phyloP scores from a whole-genome alignment of 2,888 invertebrate species.

The Ichneumoninae sp. region DNA sequence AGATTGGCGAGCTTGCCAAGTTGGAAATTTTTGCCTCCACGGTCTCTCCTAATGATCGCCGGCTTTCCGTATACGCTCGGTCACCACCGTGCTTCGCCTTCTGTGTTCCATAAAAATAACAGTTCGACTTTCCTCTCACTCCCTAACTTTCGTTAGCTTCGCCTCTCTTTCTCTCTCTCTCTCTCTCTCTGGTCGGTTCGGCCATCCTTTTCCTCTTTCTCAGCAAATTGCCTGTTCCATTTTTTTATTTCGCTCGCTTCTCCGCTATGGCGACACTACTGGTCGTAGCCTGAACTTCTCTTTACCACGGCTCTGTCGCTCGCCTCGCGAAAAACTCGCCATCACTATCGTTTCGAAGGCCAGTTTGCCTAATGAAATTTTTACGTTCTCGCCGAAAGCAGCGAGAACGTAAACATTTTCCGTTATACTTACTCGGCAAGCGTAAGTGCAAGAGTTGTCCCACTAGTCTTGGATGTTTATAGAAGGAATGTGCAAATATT shows the following conservation, averaged over 20 bases:
- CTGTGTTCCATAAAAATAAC: slow-evolving; percentile 57
- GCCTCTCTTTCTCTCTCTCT: not conserved
- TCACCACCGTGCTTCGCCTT: slow-evolving; percentile 38
- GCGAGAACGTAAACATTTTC: slow-evolving; percentile 67
- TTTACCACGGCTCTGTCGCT: slow-evolving; percentile 30
- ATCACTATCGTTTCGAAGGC: slow-evolving; percentile 68
- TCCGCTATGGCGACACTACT: slow-evolving; percentile 33
- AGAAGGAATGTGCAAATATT: not conserved
- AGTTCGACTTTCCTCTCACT: slow-evolving; percentile 36
- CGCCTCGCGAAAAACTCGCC: slow-evolving; percentile 37
- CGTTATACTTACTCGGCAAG: slow-evolving; percentile 1
- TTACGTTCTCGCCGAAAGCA: slow-evolving; percentile 68
- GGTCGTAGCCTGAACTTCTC: slow-evolving; percentile 41
- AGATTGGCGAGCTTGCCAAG: slow-evolving; percentile 63
- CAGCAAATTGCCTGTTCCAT: slow-evolving; percentile 43
- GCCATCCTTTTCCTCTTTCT: slow-evolving; percentile 27
- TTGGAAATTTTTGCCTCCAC: slow-evolving; percentile 52
- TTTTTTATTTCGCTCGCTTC: slow-evolving; percentile 22
- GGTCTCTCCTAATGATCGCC: slow-evolving; percentile 47
- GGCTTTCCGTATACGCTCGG: slow-evolving; percentile 27
- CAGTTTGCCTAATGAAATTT: slow-evolving; percentile 79
- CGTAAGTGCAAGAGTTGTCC: not conserved
- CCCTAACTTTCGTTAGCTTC: slow-evolving; percentile 25
- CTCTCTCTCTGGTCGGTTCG: not conserved
- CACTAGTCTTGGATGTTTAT: not conserved